These are phyloP conservation scores for Myotis pilosus DNA, from an alignment of 2,797 vertebrate genomes.

Conservation along the genomic window DNA sequence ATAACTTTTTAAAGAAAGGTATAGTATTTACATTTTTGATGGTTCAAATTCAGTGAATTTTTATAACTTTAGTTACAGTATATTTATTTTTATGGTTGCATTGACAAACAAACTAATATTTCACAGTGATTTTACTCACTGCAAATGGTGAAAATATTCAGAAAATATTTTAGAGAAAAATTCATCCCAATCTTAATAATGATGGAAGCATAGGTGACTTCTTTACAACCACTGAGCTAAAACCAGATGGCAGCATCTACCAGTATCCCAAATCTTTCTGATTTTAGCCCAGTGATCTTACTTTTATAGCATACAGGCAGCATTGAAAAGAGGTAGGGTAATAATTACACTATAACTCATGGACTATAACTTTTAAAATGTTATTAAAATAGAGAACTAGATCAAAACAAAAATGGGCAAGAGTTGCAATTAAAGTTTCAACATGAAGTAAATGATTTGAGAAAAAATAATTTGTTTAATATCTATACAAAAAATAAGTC, in stretches of 20 bases:
- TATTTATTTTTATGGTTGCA: neutral
- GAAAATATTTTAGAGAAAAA: slow-evolving; percentile 9
- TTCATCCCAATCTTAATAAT: neutral
- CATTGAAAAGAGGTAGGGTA: neutral
- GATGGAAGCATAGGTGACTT: neutral
- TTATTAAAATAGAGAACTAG: neutral
- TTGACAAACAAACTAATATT: neutral
- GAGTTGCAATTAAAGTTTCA: neutral
- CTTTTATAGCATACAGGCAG: neutral
- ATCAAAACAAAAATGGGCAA: neutral
- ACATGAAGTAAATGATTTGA: neutral
- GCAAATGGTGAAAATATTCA: neutral
- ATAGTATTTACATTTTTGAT: neutral
- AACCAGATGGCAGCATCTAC: neutral
- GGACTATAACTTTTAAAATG: neutral
- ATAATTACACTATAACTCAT: neutral
- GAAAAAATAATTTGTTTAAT: neutral
- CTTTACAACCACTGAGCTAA: neutral
- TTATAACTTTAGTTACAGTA: neutral
- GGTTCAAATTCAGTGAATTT: neutral
- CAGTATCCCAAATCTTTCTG: neutral
- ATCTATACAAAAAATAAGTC: neutral
- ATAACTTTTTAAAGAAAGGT: neutral
- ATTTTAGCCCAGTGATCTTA: neutral
- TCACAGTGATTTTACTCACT: neutral